Conservation (phyloP, 2,888 invertebrate species). For the Seira ritae region DNA sequence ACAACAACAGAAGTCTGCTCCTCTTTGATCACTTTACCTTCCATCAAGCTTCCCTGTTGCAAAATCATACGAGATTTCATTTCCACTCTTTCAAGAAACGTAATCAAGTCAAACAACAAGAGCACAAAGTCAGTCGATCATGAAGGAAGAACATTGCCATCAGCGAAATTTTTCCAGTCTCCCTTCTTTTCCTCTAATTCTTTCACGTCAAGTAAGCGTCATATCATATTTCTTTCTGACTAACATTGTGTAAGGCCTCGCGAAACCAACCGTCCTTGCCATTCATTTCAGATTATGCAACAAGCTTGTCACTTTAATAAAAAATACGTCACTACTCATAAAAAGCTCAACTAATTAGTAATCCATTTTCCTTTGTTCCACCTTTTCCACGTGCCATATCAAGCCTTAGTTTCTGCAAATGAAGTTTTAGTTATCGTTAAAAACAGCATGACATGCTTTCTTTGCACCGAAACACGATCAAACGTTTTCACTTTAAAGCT, state of each 20-base stretch:
- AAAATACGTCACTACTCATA: background rate
- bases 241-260: background rate
- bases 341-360: background rate
- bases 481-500: no score
- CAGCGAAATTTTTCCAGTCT: background rate
- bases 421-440: background rate
- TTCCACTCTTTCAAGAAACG: slow-evolving; percentile 15
- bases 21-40: slow-evolving; percentile 74
- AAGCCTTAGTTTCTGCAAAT: background rate
- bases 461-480: no score
- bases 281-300: background rate
- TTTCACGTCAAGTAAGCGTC: background rate
- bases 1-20: slow-evolving; percentile 65
- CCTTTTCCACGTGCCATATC: background rate
- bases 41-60: slow-evolving; percentile 72
- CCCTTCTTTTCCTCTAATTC: background rate
- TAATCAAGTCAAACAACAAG: background rate
- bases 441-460: background rate
- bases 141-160: background rate
- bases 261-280: background rate
- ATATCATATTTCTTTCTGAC: no score
- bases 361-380: background rate
- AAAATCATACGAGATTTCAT: slow-evolving; percentile 73
- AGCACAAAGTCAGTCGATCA: background rate
- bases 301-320: background rate